These are phyloP conservation scores for Pterois miles DNA, from an alignment of 2,797 vertebrate species.

Conservation along the genomic window DNA sequence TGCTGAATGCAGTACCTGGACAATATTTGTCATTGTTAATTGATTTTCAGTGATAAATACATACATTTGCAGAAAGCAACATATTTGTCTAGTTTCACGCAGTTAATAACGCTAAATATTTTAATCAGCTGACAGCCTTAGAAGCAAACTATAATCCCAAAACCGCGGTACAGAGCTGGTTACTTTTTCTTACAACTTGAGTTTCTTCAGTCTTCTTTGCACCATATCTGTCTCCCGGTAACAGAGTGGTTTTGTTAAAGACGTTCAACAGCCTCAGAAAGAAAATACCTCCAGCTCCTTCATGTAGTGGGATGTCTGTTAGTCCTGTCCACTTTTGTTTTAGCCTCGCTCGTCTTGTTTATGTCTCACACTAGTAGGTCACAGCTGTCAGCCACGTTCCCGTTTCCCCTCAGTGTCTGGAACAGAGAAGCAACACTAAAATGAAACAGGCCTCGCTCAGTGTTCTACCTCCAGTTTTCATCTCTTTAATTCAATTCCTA, in stretches of 20 bases:
- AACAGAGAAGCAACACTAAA: conserved; percentile 37
- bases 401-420: conserved; percentile 13
- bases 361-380: conserved; percentile 33
- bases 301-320: conserved; percentile 10
- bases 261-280: conserved; percentile 1
- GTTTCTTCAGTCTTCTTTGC: background rate
- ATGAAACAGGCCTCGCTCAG: conserved; percentile 9
- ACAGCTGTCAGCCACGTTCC: conserved; percentile 29
- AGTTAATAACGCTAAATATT: no score
- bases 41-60: no score
- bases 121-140: no score
- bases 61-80: no score
- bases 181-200: background rate
- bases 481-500: no score
- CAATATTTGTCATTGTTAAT: no score
- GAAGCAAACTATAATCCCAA: background rate
- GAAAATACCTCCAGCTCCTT: conserved; percentile 25
- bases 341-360: conserved; percentile 20
- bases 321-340: conserved; percentile 19
- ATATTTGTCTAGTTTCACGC: no score
- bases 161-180: background rate
- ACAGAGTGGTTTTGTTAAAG: background rate
- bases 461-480: conserved; percentile 9
- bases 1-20: no score
- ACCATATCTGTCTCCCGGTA: background rate